Percentiles rank a stretch among this genome's conserved stretches.
phyloP scores from a whole-genome alignment of 2,797 vertebrate species.

The Antrozous pallidus region DNA sequence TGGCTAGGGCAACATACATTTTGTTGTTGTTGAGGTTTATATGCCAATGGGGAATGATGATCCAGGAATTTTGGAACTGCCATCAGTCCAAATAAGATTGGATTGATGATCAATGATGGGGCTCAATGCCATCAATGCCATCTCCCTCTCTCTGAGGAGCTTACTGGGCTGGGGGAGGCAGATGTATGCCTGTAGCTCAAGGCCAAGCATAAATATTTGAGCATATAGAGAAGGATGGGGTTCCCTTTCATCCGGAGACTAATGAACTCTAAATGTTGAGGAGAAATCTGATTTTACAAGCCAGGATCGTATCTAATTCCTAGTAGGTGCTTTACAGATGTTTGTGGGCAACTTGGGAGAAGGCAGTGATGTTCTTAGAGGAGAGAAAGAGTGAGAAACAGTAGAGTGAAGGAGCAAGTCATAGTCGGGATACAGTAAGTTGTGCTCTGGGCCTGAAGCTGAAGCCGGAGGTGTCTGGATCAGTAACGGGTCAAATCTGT shows the following conservation, averaged over 20 bases:
- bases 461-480: neutral
- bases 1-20: too few relatives aligned
- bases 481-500: neutral
- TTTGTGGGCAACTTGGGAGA: slow-evolving; percentile 3
- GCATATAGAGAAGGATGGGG: neutral
- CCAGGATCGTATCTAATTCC: neutral
- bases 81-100: neutral
- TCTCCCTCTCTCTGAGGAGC: neutral
- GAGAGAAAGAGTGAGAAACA: neutral
- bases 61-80: neutral
- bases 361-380: neutral
- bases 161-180: neutral
- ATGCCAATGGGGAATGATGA: neutral
- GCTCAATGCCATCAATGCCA: neutral
- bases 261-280: neutral
- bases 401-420: neutral
- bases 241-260: neutral
- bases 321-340: neutral
- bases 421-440: slow-evolving; percentile 12
- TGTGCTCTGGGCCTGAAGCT: neutral
- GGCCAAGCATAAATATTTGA: neutral
- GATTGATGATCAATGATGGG: neutral
- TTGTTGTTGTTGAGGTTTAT: neutral
- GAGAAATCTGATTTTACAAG: neutral
- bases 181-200: neutral